phyloP scores from a whole-genome alignment of 2,888 invertebrate species.

The Calameuta idolon region DNA sequence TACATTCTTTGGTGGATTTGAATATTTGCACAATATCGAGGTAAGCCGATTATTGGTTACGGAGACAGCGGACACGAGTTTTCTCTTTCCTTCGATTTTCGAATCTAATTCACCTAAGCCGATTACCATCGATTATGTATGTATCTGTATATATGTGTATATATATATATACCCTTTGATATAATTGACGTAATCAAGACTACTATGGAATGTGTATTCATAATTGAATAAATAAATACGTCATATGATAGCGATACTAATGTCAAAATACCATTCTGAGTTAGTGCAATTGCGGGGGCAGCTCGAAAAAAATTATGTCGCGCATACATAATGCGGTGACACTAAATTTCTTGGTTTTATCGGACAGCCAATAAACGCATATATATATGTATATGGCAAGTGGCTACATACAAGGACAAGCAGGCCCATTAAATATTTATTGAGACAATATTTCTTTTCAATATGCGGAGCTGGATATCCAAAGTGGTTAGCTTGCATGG shows the following conservation, averaged over 20 bases:
- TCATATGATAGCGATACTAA: not conserved
- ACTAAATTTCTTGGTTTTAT: not conserved
- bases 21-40: constrained; percentile 48
- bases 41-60: constrained; percentile 17
- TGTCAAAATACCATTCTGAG: not conserved
- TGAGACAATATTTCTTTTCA: constrained; percentile 14
- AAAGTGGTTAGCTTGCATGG: not conserved
- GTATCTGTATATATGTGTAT: not conserved
- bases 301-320: not conserved
- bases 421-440: constrained; percentile 1
- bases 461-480: not conserved
- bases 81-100: not conserved
- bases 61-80: not conserved
- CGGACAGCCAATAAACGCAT: not conserved
- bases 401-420: not conserved
- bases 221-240: not conserved
- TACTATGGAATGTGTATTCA: not conserved
- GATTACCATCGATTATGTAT: not conserved
- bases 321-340: not conserved
- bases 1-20: constrained; percentile 53
- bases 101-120: not conserved
- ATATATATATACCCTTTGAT: not conserved
- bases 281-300: not conserved
- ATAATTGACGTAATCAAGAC: not conserved
- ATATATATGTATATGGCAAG: not conserved